phyloP scores from a whole-genome alignment of 2,888 invertebrate species.

The Hemithea aestivaria region DNA sequence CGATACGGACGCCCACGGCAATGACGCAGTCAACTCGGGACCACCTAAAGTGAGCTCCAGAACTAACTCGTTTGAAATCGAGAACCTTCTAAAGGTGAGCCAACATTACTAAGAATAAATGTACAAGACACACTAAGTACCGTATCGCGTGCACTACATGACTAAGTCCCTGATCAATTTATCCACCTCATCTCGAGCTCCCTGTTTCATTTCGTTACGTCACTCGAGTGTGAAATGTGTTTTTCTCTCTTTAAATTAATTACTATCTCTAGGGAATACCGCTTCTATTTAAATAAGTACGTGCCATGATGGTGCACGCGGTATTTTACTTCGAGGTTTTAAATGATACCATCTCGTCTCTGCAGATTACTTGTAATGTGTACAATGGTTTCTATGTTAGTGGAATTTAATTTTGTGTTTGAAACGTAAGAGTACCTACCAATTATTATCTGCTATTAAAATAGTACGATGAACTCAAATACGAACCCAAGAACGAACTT shows the following conservation, averaged over 20 bases:
- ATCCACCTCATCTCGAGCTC: slow-evolving; percentile 44
- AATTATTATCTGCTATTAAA: too few relatives aligned
- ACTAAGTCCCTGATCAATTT: slow-evolving; percentile 40
- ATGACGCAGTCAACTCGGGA: slow-evolving; percentile 50
- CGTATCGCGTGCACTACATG: not conserved
- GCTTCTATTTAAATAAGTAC: slow-evolving; percentile 1
- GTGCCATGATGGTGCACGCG: not conserved
- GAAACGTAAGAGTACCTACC: too few relatives aligned
- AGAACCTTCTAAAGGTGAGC: slow-evolving; percentile 91
- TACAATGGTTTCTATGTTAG: too few relatives aligned
- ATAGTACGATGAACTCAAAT: too few relatives aligned
- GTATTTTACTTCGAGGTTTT: not conserved
- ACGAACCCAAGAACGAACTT: too few relatives aligned
- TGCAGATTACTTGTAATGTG: not conserved
- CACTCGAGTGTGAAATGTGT: slow-evolving; percentile 49
- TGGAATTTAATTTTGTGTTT: too few relatives aligned
- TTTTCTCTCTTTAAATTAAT: slow-evolving; percentile 48
- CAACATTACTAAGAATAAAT: not conserved
- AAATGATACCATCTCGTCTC: slow-evolving; percentile 1
- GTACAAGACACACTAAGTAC: not conserved
- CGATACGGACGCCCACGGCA: slow-evolving; percentile 69
- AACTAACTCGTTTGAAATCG: slow-evolving; percentile 96
- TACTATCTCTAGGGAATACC: slow-evolving; percentile 42
- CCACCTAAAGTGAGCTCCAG: slow-evolving; percentile 85
- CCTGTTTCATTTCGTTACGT: slow-evolving; percentile 49